Evolutionary conservation across 2,113 vertebrate genomes (phyloP).

Genomic region (Pyrgilauda ruficollis): DNA sequence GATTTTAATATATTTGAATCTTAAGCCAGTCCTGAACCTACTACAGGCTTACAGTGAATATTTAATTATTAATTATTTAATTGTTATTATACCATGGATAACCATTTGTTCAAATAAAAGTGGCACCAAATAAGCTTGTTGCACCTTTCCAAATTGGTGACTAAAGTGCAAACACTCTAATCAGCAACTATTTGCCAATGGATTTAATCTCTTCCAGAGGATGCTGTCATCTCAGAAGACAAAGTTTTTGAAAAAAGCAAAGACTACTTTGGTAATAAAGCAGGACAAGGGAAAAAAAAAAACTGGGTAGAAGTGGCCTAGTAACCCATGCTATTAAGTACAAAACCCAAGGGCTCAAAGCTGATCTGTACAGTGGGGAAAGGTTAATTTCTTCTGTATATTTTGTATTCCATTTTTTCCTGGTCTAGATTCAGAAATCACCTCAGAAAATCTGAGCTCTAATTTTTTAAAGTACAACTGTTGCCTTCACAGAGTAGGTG

Average conservation of each 20-base stretch:
- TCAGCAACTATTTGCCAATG: not conserved
- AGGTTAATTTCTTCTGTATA: not conserved
- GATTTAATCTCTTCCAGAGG: not conserved
- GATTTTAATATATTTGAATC: not conserved
- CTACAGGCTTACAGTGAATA: not conserved
- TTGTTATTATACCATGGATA: not conserved
- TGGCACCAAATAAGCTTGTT: not conserved
- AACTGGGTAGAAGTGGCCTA: not conserved
- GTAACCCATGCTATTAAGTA: not conserved
- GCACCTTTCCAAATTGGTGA: not conserved
- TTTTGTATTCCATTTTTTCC: not conserved
- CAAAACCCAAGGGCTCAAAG: not conserved
- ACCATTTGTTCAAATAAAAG: not conserved
- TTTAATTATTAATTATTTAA: not conserved
- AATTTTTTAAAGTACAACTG: not conserved
- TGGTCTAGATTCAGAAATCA: not conserved
- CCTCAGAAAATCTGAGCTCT: not conserved
- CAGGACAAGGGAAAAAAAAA: constrained; percentile 9
- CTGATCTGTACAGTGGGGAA: not conserved
- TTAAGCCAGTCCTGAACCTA: not conserved
- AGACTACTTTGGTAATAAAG: not conserved
- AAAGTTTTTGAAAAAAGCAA: not conserved
- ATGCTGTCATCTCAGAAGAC: not conserved
- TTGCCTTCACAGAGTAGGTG: not conserved
- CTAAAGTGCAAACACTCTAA: not conserved